Conservation (phyloP, 1,140 invertebrate genomes). For the Drosophila quadrilineata region DNA sequence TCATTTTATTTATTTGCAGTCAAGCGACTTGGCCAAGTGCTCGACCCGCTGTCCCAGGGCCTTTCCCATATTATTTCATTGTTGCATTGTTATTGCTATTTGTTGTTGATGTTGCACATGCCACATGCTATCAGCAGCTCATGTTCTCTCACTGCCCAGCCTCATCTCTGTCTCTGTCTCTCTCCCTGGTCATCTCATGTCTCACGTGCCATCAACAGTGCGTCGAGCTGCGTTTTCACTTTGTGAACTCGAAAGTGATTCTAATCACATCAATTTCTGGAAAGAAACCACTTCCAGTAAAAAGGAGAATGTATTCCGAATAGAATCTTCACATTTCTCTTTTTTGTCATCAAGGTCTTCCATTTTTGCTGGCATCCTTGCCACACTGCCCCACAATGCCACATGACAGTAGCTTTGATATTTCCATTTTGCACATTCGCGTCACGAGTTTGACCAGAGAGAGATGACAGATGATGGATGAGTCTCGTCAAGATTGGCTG, state of each 20-base stretch:
- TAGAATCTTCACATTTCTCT: slow-evolving; percentile 49
- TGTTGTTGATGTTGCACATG: too few relatives aligned
- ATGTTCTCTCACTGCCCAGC: slow-evolving; percentile 32
- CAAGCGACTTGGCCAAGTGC: slow-evolving; percentile 7
- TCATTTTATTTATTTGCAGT: slow-evolving; percentile 59
- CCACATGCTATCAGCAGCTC: slow-evolving; percentile 31
- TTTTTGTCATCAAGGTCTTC: slow-evolving; percentile 51
- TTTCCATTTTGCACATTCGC: slow-evolving; percentile 46
- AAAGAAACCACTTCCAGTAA: slow-evolving; percentile 63
- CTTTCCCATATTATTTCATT: slow-evolving; percentile 62
- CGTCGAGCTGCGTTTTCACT: slow-evolving; percentile 58
- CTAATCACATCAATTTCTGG: slow-evolving; percentile 66
- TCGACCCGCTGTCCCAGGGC: slow-evolving; percentile 37
- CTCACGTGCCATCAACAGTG: slow-evolving; percentile 75
- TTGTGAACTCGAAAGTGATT: slow-evolving; percentile 66
- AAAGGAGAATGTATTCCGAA: slow-evolving; percentile 48
- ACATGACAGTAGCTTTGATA: too few relatives aligned
- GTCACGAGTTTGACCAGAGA: slow-evolving; percentile 64
- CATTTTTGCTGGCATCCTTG: slow-evolving; percentile 47
- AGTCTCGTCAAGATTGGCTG: slow-evolving; percentile 5
- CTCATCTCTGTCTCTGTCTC: not conserved
- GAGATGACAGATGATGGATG: slow-evolving; percentile 49
- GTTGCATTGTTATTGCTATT: too few relatives aligned
- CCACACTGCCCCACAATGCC: too few relatives aligned
- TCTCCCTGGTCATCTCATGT: slow-evolving; percentile 37